These are phyloP conservation scores for Stichodactyla helianthus DNA, from an alignment of 64 coral and sea anemone genomes.

Conservation along the genomic window DNA sequence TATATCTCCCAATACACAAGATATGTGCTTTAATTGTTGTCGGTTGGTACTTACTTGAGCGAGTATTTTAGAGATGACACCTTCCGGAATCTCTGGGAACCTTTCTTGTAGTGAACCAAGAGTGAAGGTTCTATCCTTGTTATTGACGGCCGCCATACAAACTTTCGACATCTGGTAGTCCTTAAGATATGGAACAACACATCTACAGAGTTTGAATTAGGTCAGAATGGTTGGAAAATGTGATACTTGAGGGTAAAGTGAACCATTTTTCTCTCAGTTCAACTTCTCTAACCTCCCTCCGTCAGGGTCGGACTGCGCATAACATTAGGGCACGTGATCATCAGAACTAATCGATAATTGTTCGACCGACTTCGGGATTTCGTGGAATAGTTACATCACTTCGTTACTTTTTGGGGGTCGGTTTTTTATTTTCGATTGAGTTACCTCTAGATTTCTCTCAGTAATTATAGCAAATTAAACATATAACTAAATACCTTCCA, in stretches of 20 bases:
- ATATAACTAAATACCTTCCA: too few species aligned
- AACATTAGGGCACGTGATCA: constrained; percentile 20
- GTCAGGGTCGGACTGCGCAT: constrained; percentile 18
- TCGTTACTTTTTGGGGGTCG: not conserved
- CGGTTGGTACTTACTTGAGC: constrained; percentile 15
- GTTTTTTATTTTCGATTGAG: too few species aligned
- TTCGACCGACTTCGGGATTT: not conserved
- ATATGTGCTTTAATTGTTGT: not conserved
- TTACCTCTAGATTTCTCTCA: too few species aligned
- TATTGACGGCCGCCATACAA: constrained; percentile 5
- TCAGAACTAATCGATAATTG: constrained; percentile 5
- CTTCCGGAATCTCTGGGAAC: constrained; percentile 27
- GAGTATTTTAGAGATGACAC: constrained; percentile 17
- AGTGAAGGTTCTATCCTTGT: constrained; percentile 7
- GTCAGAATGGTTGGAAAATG: not conserved
- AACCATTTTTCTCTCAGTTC: constrained; percentile 1
- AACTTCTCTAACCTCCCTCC: constrained; percentile 23
- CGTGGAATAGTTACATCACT: not conserved
- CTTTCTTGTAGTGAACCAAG: not conserved
- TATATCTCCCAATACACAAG: not conserved
- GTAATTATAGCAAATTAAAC: too few species aligned
- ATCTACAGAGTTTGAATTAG: not conserved
- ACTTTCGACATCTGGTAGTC: constrained; percentile 29
- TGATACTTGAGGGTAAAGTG: not conserved
- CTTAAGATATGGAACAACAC: constrained; percentile 1